phyloP scores from a whole-genome alignment of 2,888 invertebrate species.

The Smittia sp. region DNA sequence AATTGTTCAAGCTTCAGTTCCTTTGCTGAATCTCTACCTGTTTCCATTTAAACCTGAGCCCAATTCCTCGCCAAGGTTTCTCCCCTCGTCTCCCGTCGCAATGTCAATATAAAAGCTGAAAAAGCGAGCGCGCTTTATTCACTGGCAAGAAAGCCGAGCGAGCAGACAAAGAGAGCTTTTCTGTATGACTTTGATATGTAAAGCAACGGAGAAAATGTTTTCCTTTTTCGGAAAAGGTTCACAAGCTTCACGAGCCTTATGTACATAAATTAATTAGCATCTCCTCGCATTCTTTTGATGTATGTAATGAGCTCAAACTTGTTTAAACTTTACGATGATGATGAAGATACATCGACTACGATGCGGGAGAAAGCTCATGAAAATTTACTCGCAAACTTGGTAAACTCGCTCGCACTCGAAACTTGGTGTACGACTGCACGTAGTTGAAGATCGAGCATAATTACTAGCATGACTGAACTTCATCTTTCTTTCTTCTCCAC shows the following conservation, averaged over 20 bases:
- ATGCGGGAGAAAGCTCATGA: slow-evolving; percentile 2
- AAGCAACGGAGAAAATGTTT: slow-evolving; percentile 9
- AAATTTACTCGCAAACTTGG: background rate
- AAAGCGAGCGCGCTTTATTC: background rate
- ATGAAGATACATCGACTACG: background rate
- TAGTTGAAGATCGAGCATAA: background rate
- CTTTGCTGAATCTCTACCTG: no score
- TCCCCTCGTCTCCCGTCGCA: no score
- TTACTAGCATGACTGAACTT: background rate
- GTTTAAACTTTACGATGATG: background rate
- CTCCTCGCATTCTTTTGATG: background rate
- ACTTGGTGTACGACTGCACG: background rate
- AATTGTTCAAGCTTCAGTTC: no score
- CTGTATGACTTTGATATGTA: slow-evolving; percentile 13
- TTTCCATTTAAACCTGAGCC: no score
- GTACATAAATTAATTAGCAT: slow-evolving; percentile 27
- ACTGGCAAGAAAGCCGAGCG: background rate
- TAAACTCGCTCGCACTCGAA: background rate
- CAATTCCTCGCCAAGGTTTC: no score
- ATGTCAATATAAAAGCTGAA: no score
- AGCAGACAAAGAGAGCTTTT: background rate
- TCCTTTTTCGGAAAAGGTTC: slow-evolving; percentile 3
- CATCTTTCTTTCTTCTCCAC: background rate
- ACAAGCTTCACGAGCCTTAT: background rate
- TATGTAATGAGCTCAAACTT: background rate